Percentiles rank a stretch among this genome's conserved stretches.
phyloP scores from a whole-genome alignment of 2,797 vertebrate genomes.

The Myiothlypis chrysogaster region DNA sequence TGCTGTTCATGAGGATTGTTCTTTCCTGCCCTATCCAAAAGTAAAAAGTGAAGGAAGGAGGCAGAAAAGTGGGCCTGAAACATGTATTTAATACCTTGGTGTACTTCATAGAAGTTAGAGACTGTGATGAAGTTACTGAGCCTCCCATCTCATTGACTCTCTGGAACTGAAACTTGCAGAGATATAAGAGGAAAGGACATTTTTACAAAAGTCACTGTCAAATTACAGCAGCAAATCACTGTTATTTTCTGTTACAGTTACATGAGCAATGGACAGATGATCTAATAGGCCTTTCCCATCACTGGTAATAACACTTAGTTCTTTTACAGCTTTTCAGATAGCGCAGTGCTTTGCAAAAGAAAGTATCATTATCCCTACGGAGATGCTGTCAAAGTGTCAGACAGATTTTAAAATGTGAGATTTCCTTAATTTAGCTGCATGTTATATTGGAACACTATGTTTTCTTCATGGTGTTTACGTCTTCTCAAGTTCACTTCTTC shows the following conservation, averaged over 20 bases:
- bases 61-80: neutral
- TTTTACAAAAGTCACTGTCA: conserved; percentile 14
- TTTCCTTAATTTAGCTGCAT: neutral
- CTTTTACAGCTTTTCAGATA: conserved; percentile 16
- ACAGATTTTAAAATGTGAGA: neutral
- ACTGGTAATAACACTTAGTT: conserved; percentile 4
- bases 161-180: neutral
- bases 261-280: conserved; percentile 4
- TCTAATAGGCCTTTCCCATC: conserved; percentile 16
- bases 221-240: conserved; percentile 37
- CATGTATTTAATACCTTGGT: neutral
- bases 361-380: conserved; percentile 26
- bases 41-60: neutral
- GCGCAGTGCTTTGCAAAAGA: neutral
- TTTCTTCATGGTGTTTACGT: neutral
- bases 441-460: neutral
- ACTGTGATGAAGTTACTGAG: neutral
- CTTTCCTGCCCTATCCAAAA: neutral
- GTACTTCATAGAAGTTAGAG: neutral
- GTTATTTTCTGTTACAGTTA: conserved; percentile 14
- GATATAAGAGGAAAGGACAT: neutral
- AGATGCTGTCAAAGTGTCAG: conserved; percentile 29
- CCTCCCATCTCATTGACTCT: neutral
- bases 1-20: neutral
- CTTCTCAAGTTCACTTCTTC: neutral